Evolutionary conservation across 2,888 invertebrate genomes (phyloP).

Genomic region (Cotesia congregata): DNA sequence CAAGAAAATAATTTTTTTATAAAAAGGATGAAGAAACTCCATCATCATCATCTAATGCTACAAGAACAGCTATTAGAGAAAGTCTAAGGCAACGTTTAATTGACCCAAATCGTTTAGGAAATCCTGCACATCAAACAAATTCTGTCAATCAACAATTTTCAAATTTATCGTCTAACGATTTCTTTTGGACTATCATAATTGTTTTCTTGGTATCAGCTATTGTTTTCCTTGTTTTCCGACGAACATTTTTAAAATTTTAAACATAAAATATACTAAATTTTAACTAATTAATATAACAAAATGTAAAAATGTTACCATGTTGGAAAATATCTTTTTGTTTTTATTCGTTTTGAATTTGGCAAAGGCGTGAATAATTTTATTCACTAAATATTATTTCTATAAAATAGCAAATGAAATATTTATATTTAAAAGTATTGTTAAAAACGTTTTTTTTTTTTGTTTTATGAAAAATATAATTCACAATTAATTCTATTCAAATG

Average conservation of each 20-base stretch:
- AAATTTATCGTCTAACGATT: conserved; percentile 69
- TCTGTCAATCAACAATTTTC: conserved; percentile 61
- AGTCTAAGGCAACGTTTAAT: conserved; percentile 60
- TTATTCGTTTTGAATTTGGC: conserved; percentile 7
- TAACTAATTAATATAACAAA: not conserved
- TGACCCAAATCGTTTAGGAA: conserved; percentile 49
- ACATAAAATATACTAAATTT: not conserved
- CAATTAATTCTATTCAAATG: not conserved
- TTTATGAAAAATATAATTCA: too few species aligned
- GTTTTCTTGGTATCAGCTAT: conserved; percentile 71
- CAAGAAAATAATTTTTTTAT: conserved; percentile 27
- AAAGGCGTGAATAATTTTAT: not conserved
- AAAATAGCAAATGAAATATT: too few species aligned
- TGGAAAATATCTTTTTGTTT: not conserved
- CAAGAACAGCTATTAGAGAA: conserved; percentile 44
- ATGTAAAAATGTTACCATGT: conserved; percentile 8
- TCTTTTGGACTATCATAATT: conserved; percentile 71
- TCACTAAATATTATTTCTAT: not conserved
- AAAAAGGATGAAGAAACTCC: conserved; percentile 60
- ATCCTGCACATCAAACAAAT: conserved; percentile 65
- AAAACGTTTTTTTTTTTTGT: too few species aligned
- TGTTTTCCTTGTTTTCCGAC: conserved; percentile 70
- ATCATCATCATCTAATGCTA: conserved; percentile 51
- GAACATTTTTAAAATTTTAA: conserved; percentile 69
- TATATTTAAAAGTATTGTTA: too few species aligned